These are phyloP conservation scores for Torymus aiolomorphi DNA, from an alignment of 2,888 invertebrate genomes.

Conservation along the genomic window DNA sequence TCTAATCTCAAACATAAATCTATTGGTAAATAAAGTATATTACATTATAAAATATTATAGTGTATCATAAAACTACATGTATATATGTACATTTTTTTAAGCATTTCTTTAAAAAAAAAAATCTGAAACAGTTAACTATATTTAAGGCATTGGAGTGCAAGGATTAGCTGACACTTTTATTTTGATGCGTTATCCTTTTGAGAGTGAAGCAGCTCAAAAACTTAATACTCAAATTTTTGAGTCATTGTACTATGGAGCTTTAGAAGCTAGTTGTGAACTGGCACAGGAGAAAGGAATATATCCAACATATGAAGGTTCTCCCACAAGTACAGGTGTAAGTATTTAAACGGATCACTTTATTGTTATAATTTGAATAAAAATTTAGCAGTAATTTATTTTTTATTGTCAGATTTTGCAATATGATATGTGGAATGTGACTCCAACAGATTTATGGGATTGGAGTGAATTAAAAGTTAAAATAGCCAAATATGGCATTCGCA, in stretches of 20 bases:
- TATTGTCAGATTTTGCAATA: constrained; percentile 87
- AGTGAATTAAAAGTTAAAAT: constrained; percentile 87
- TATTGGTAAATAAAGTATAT: constrained; percentile 78
- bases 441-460: constrained; percentile 95
- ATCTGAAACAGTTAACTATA: background rate
- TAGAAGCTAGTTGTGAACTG: constrained; percentile 96
- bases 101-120: too few relatives aligned
- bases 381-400: too few relatives aligned
- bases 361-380: too few relatives aligned
- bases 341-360: background rate
- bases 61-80: background rate
- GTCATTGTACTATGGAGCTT: constrained; percentile 96
- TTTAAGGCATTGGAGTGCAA: constrained; percentile 91
- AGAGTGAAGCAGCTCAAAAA: constrained; percentile 88
- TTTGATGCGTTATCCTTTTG: constrained; percentile 94
- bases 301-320: constrained; percentile 93
- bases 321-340: constrained; percentile 91
- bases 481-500: constrained; percentile 91
- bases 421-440: constrained; percentile 97
- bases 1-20: constrained; percentile 93
- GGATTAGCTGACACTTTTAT: constrained; percentile 98
- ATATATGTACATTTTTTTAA: too few relatives aligned
- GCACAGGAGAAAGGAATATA: constrained; percentile 91
- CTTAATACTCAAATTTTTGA: constrained; percentile 98
- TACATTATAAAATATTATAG: background rate